Evolutionary conservation across 2,888 invertebrate species (phyloP).

Genomic region (Quadroppia sp.): DNA sequence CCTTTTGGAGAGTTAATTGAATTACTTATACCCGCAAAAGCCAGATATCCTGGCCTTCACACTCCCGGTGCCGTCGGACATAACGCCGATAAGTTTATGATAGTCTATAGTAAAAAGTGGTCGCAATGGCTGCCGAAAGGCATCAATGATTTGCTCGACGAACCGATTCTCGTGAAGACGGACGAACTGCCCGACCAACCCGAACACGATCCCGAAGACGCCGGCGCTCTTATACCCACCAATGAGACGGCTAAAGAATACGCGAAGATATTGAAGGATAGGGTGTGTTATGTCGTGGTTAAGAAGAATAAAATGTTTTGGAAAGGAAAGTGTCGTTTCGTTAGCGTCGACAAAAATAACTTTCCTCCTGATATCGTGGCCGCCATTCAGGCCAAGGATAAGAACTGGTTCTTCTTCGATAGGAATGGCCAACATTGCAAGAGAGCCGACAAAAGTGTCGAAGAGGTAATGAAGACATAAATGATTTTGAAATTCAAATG

Average conservation of each 20-base stretch:
- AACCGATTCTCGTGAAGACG: background rate
- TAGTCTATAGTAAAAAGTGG: background rate
- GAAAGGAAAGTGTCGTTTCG: background rate
- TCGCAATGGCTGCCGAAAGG: conserved; percentile 19
- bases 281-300: background rate
- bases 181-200: background rate
- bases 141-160: conserved; percentile 12
- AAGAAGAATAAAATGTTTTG: conserved; percentile 1
- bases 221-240: conserved; percentile 17
- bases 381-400: conserved; percentile 10
- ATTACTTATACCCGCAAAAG: background rate
- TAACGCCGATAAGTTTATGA: background rate
- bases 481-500: background rate
- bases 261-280: background rate
- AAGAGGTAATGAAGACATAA: conserved; percentile 2
- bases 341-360: background rate
- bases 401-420: conserved; percentile 18
- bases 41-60: background rate
- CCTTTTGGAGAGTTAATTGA: conserved; percentile 27
- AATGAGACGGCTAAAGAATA: background rate
- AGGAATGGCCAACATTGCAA: conserved; percentile 5
- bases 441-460: background rate
- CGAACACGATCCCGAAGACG: background rate
- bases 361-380: conserved; percentile 29
- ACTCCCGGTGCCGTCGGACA: conserved; percentile 11